A percentile compares a stretch with the other conserved stretches of the same genome.
These are phyloP conservation scores for Neogale vison DNA, from an alignment of 2,113 vertebrate species.

Conservation along the genomic window DNA sequence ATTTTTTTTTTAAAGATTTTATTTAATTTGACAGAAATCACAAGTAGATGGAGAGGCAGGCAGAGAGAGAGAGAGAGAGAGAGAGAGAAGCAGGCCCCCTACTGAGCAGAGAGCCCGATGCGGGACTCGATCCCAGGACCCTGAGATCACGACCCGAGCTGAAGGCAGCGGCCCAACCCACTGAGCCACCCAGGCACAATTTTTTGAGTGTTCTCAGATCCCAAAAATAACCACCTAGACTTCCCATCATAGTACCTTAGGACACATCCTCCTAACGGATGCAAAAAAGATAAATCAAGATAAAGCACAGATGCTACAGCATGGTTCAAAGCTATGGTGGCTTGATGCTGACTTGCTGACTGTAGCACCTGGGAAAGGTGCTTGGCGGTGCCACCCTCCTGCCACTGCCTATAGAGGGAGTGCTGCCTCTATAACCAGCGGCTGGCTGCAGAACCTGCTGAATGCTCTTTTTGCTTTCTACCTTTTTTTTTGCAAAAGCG, in stretches of 20 bases:
- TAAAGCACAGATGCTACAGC: neutral
- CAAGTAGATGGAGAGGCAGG: too few relatives aligned
- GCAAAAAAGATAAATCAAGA: neutral
- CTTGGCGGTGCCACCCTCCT: neutral
- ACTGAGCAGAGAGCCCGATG: too few relatives aligned
- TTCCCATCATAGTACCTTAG: neutral
- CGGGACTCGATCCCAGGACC: too few relatives aligned
- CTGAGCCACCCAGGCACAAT: too few relatives aligned
- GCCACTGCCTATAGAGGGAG: neutral
- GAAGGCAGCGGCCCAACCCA: too few relatives aligned
- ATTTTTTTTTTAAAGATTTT: too few relatives aligned
- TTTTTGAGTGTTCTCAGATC: neutral
- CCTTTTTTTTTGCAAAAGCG: neutral
- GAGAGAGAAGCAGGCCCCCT: too few relatives aligned
- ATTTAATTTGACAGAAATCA: too few relatives aligned
- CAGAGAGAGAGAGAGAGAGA: too few relatives aligned
- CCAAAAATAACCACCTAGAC: neutral
- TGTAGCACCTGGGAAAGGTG: neutral
- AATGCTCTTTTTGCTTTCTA: neutral
- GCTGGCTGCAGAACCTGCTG: neutral
- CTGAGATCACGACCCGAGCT: too few relatives aligned
- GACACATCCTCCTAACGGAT: neutral
- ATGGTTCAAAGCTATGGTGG: neutral
- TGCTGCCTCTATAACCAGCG: neutral
- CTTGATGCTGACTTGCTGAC: neutral